Percentiles rank a stretch among this genome's conserved stretches.
Evolutionary conservation across 1,140 invertebrate species (phyloP).

Genomic region (Watersipora subatra): DNA sequence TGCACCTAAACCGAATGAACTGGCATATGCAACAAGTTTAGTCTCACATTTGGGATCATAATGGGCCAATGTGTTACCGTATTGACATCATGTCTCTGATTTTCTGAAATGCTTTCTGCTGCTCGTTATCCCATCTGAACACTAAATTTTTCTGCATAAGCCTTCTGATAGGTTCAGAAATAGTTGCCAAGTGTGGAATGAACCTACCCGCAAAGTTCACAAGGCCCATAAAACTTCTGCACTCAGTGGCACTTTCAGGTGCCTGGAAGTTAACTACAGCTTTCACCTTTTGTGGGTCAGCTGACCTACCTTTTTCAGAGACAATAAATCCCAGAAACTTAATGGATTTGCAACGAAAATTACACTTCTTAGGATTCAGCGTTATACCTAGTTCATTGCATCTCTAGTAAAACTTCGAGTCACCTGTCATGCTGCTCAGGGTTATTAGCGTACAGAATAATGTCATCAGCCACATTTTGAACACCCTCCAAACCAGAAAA

Average conservation of each 20-base stretch:
- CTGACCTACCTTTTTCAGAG: not conserved
- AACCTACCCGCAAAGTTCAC: slow-evolving; percentile 3
- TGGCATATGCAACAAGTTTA: too few species aligned
- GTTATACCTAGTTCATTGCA: slow-evolving; percentile 10
- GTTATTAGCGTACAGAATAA: not conserved
- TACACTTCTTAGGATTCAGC: slow-evolving; percentile 14
- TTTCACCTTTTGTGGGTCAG: not conserved
- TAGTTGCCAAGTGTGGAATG: slow-evolving; percentile 8
- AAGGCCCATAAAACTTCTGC: slow-evolving; percentile 18
- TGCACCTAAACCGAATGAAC: slow-evolving; percentile 7
- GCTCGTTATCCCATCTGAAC: not conserved
- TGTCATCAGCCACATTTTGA: slow-evolving; percentile 2
- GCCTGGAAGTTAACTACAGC: not conserved
- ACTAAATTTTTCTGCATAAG: slow-evolving; percentile 3
- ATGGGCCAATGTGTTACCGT: not conserved
- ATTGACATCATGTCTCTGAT: not conserved
- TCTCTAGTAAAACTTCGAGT: slow-evolving; percentile 6
- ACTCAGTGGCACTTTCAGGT: slow-evolving; percentile 11
- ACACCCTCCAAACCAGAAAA: slow-evolving; percentile 8
- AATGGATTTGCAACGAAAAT: slow-evolving; percentile 4
- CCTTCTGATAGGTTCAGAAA: not conserved
- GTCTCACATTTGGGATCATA: not conserved
- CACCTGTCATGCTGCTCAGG: slow-evolving; percentile 11
- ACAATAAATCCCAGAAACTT: slow-evolving; percentile 10
- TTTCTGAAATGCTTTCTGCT: not conserved